Evolutionary conservation across 2,888 invertebrate species (phyloP).

Genomic region (Uloborus plumipes): DNA sequence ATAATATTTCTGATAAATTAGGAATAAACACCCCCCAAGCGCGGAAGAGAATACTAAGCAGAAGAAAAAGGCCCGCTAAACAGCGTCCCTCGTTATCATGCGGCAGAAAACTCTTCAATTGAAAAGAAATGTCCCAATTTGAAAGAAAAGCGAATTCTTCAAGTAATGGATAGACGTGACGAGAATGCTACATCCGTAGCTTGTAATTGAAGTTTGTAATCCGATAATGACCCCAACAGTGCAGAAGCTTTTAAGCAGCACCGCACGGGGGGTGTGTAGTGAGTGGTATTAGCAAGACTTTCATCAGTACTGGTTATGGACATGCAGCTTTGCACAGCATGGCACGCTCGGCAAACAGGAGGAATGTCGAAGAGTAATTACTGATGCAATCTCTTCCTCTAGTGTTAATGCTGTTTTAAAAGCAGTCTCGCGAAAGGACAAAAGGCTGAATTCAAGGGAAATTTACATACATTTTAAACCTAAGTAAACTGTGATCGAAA

Average conservation of each 20-base stretch:
- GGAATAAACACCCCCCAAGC: constrained; percentile 18
- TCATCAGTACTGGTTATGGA: constrained; percentile 51
- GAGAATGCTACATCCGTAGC: constrained; percentile 34
- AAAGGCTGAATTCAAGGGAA: constrained; percentile 37
- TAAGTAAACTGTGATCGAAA: constrained; percentile 46
- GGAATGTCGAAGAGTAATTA: constrained; percentile 43
- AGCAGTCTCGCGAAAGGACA: constrained; percentile 49
- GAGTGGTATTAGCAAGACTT: constrained; percentile 35
- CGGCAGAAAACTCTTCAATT: not conserved
- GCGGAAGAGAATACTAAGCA: constrained; percentile 32
- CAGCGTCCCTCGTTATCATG: constrained; percentile 2
- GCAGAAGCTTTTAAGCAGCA: constrained; percentile 46
- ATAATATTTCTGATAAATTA: constrained; percentile 20
- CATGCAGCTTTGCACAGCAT: constrained; percentile 22
- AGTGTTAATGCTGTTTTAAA: constrained; percentile 58
- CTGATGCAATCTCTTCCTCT: constrained; percentile 38
- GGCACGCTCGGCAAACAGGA: constrained; percentile 54
- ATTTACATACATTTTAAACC: constrained; percentile 60
- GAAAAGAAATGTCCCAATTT: constrained; percentile 34
- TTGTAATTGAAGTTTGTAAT: constrained; percentile 60
- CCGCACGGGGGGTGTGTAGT: not conserved
- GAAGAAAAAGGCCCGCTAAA: not conserved
- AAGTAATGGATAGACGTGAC: constrained; percentile 48
- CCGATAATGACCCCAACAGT: constrained; percentile 51
- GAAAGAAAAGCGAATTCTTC: constrained; percentile 43